Evolutionary conservation across 2,888 invertebrate genomes (phyloP), one percentile per base, ranked within the genome.

Genomic region (Drosophila putrida): DNA sequence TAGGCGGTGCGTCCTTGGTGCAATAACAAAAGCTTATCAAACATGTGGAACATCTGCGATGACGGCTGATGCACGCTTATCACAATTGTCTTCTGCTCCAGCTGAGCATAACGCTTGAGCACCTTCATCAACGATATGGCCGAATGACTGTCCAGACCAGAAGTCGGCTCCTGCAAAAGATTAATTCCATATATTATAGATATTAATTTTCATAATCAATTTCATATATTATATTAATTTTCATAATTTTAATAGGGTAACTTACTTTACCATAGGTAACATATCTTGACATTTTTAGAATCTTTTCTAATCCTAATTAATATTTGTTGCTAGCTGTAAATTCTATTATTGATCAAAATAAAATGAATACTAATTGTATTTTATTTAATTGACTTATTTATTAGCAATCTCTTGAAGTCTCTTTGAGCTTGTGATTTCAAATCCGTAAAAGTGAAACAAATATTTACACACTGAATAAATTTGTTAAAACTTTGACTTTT

Each of bases 11-110:
- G 94, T 43, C 96, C 96, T 70, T 95, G 94, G 85, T 95, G 95
- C 49, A 96, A 92, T 69, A 95, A 93, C 53, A 97, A 93, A 58
- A 97, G 93, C 90, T 95, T 95, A 92, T 96, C 96, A 92, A 97
- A 96, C 94, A 96, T 95, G 92, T 96, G 95, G 92, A 96, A 97
- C 93, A 96, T 96, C 92, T 96, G 96, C 75, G 96, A 96, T 58
- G 96, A 96, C 2, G 96, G 96, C 91, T 97, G 97, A 90, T 97
- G 97, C 4, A 97, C 95, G 38, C 96, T 96, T 64, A 96, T 94
- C 55, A 97, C 95, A 55, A 97, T 95, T 6, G 96, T 96, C 92
- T 96, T 96, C 77, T 95, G 95, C 92, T 96, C 96, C 78, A 95
- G 94, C 71, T 95, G 94, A 0, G 96, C 96, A 89, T 96, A 96